Base-by-base conservation (phyloP, 2,888 invertebrate species). In the Hyles lineata region DNA sequence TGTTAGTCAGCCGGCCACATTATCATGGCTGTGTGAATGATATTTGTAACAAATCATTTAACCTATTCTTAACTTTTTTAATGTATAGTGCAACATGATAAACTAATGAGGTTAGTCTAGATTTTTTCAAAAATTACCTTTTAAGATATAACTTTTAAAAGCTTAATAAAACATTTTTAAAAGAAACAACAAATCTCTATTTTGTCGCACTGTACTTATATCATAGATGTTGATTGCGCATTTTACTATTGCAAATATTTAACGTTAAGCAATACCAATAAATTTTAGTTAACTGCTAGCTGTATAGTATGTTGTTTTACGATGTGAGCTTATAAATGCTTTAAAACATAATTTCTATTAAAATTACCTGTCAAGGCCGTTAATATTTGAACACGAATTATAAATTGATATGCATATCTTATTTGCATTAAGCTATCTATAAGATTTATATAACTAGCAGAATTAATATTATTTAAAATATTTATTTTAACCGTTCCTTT, bases 281-380 rank as follows among this genome's bases (percentile, higher is more conserved):
- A 35, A 67, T 55, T 72, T 72, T 72, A 85, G 83, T 87, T 82
- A 79, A 82, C 82, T 87, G 87, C 87, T 91, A 90, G 88, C 84
- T 84, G 72, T 83, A 79, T 85, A 79, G 72, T 75, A 80, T 78
- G 74, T 84, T 88, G 78, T 83, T 87, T 88, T 84, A 78, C 84
- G 79, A 86, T 79, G 84, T 83, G 92, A 92, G 92, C 92, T 92
- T 92, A 92, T 80, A 81, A 80, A 89, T 80, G 90, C 92, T 90
- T 91, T 91, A 91, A 89, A 82, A 77, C 76, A 29, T 29, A 19
- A 70, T 32, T 25, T 67, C 25, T 21, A 55, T 58, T 76, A 75
- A 79, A 71, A 73, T 78, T 80, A 76, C 55, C 35, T 17, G 32
- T 21, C 50, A 61, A 55, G 25, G 70, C 70, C 50, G n/a, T 61